These are phyloP conservation scores for Galaxea fascicularis DNA, from an alignment of 92 coral and sea anemone genomes.

Conservation along the genomic window DNA sequence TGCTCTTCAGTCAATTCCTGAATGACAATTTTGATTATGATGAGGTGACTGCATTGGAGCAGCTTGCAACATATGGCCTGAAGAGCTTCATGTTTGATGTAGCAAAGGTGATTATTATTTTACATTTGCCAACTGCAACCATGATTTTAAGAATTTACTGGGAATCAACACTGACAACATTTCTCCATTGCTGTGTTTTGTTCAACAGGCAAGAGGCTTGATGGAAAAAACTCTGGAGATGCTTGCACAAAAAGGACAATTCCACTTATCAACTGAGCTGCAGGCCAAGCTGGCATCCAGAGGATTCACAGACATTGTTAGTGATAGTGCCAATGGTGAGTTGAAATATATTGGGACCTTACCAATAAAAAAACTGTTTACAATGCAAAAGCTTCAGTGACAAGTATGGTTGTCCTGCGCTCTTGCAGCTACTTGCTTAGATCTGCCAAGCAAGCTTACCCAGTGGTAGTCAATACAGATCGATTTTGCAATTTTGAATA, in stretches of 20 bases:
- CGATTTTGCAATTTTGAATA: no score
- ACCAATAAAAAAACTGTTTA: not conserved
- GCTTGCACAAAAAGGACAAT: conserved; percentile 84
- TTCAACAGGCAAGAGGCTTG: conserved; percentile 89
- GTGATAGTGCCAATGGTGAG: conserved; percentile 86
- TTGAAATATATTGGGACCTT: no score
- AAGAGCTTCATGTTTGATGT: conserved; percentile 93
- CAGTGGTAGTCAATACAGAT: no score
- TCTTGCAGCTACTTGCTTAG: no score
- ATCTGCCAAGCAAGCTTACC: no score
- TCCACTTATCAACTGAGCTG: conserved; percentile 79
- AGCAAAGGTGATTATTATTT: conserved; percentile 80
- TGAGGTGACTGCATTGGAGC: conserved; percentile 84
- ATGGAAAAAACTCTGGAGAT: conserved; percentile 82
- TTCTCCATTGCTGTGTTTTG: no score
- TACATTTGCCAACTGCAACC: no score
- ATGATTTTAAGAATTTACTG: no score
- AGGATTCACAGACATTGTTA: conserved; percentile 92
- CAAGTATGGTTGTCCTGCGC: no score
- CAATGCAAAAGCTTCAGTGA: no score
- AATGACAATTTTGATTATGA: conserved; percentile 99
- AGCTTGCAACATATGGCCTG: conserved; percentile 82
- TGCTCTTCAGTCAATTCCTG: conserved; percentile 83
- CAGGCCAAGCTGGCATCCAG: conserved; percentile 86
- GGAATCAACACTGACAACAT: not conserved